phyloP scores from a whole-genome alignment of 2,113 vertebrate species.

The Python bivittatus region DNA sequence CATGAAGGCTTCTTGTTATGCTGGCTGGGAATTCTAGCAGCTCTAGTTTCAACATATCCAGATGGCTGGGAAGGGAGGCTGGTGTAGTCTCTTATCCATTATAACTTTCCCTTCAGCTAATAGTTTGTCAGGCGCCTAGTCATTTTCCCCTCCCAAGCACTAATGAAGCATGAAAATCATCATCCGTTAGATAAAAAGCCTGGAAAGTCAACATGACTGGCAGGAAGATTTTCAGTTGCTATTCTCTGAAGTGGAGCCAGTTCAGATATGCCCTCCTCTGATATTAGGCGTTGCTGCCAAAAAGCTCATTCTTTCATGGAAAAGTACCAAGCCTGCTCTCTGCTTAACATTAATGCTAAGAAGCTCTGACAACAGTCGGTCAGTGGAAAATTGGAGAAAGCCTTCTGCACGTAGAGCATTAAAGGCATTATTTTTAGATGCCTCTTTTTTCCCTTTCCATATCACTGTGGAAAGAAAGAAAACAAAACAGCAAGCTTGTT shows the following conservation, averaged over 20 bases:
- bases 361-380: slow-evolving; percentile 53
- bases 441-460: slow-evolving; percentile 18
- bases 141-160: neutral
- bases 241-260: slow-evolving; percentile 66
- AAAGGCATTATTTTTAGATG: slow-evolving; percentile 55
- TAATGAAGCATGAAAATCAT: slow-evolving; percentile 60
- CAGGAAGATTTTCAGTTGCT: slow-evolving; percentile 57
- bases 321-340: slow-evolving; percentile 68
- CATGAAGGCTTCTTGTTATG: neutral
- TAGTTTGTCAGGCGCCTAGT: slow-evolving; percentile 52
- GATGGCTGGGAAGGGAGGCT: neutral
- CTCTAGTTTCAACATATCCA: neutral
- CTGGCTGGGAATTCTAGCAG: neutral
- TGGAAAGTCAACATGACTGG: slow-evolving; percentile 56
- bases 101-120: slow-evolving; percentile 50
- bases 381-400: slow-evolving; percentile 65
- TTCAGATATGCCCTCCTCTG: slow-evolving; percentile 59
- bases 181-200: slow-evolving; percentile 49
- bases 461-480: slow-evolving; percentile 51
- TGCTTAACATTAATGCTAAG: slow-evolving; percentile 54
- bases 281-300: slow-evolving; percentile 62
- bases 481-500: neutral
- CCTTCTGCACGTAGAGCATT: slow-evolving; percentile 57
- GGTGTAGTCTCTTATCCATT: slow-evolving; percentile 46
- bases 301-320: slow-evolving; percentile 66